These are phyloP conservation scores for Centropristis striata DNA, from an alignment of 2,113 vertebrate genomes.

Conservation along the genomic window DNA sequence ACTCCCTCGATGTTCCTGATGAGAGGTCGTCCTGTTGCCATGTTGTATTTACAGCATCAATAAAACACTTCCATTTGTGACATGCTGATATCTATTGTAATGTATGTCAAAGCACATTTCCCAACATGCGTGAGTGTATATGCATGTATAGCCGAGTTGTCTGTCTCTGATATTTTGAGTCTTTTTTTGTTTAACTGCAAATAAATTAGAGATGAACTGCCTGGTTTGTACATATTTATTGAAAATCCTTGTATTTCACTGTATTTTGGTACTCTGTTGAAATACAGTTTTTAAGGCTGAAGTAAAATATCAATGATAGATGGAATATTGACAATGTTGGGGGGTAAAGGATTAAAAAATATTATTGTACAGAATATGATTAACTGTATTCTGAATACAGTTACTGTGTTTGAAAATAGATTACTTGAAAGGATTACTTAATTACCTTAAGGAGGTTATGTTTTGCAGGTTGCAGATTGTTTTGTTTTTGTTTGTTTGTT, in stretches of 20 bases:
- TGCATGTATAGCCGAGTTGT: slow-evolving; percentile 34
- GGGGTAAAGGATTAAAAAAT: too few relatives aligned
- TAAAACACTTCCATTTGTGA: slow-evolving; percentile 19
- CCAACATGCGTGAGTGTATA: slow-evolving; percentile 14
- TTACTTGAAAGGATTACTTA: too few relatives aligned
- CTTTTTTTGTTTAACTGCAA: slow-evolving; percentile 33
- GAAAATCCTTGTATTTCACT: not conserved
- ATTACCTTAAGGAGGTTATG: too few relatives aligned
- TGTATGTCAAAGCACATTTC: slow-evolving; percentile 41
- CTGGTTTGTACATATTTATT: not conserved
- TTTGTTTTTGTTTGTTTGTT: too few relatives aligned
- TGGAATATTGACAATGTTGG: too few relatives aligned
- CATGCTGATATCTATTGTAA: slow-evolving; percentile 7
- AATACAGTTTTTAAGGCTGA: not conserved
- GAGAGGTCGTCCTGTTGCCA: not conserved
- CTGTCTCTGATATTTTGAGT: slow-evolving; percentile 26
- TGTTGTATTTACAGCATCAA: slow-evolving; percentile 27
- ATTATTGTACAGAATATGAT: too few relatives aligned
- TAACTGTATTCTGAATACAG: too few relatives aligned
- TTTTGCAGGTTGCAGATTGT: too few relatives aligned
- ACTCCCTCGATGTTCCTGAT: not conserved
- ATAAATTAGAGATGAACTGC: slow-evolving; percentile 43
- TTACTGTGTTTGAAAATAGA: too few relatives aligned
- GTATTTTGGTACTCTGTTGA: not conserved
- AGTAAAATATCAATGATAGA: not conserved